Evolutionary conservation across 2,888 invertebrate species (phyloP).

Genomic region (Ennomos erosarius): DNA sequence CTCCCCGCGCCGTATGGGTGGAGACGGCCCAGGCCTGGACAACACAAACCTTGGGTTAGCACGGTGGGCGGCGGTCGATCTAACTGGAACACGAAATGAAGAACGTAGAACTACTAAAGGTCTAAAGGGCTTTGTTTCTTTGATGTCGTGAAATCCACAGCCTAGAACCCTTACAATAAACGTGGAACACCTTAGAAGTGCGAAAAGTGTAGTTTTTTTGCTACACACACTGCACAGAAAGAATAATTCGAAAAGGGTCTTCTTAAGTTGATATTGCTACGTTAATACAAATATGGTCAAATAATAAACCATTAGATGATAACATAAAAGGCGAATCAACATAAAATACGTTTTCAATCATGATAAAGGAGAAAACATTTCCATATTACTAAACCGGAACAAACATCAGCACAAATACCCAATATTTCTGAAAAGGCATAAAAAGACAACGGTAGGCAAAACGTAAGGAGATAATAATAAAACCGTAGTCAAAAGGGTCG

Average conservation of each 20-base stretch:
- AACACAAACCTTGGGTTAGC: slow-evolving; percentile 15
- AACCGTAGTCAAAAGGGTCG: slow-evolving; percentile 40
- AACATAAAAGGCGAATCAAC: slow-evolving; percentile 36
- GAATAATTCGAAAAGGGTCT: background rate
- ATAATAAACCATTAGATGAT: slow-evolving; percentile 26
- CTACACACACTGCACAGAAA: background rate
- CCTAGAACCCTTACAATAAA: too few species aligned
- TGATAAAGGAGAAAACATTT: slow-evolving; percentile 28
- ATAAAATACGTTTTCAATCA: slow-evolving; percentile 31
- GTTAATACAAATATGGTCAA: slow-evolving; percentile 18
- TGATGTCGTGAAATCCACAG: too few species aligned
- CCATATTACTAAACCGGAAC: slow-evolving; percentile 41
- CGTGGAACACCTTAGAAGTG: too few species aligned
- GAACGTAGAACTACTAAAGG: too few species aligned
- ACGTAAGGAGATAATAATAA: slow-evolving; percentile 55
- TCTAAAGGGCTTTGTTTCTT: too few species aligned
- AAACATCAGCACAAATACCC: slow-evolving; percentile 45
- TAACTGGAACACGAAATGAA: too few species aligned
- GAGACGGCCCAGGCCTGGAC: slow-evolving; percentile 90
- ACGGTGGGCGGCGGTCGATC: too few species aligned
- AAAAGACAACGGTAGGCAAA: slow-evolving; percentile 31
- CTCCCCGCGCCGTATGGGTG: slow-evolving; percentile 93
- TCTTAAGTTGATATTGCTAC: slow-evolving; percentile 10
- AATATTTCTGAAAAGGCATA: slow-evolving; percentile 24
- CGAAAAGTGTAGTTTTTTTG: too few species aligned